A percentile compares a stretch with the other conserved stretches of the same genome.
Evolutionary conservation across 1,140 invertebrate species (phyloP).

Genomic region (Macrotrachela quadricornifera): DNA sequence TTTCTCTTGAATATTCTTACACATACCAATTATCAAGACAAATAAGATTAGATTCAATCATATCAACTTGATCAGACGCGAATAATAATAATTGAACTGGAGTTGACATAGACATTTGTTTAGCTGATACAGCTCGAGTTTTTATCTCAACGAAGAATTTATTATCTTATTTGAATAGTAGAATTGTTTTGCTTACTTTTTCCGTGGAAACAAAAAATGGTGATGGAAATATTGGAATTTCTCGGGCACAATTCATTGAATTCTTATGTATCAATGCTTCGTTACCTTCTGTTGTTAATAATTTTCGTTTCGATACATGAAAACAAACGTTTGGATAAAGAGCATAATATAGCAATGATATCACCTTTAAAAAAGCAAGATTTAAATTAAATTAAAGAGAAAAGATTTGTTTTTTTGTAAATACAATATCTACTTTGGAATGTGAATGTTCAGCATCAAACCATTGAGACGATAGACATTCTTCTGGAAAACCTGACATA

Average conservation of each 20-base stretch:
- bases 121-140: constrained; percentile 81
- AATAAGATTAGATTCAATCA: too few species aligned
- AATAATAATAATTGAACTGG: constrained; percentile 78
- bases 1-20: too few species aligned
- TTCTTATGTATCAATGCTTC: constrained; percentile 81
- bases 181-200: constrained; percentile 41
- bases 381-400: too few species aligned
- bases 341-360: too few species aligned
- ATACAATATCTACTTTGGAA: too few species aligned
- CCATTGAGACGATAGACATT: too few species aligned
- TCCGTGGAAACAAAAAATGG: constrained; percentile 94
- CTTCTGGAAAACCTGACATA: too few species aligned
- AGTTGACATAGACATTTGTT: constrained; percentile 86
- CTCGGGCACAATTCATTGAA: constrained; percentile 70
- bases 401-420: too few species aligned
- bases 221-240: constrained; percentile 58
- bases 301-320: constrained; percentile 81
- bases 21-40: too few species aligned
- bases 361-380: too few species aligned
- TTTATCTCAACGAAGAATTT: constrained; percentile 41
- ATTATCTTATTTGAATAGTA: not conserved
- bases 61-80: constrained; percentile 33
- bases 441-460: too few species aligned
- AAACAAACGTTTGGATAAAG: constrained; percentile 89
- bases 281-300: constrained; percentile 83